phyloP scores from a whole-genome alignment of 2,888 invertebrate genomes.

The Apodemia hepburni region DNA sequence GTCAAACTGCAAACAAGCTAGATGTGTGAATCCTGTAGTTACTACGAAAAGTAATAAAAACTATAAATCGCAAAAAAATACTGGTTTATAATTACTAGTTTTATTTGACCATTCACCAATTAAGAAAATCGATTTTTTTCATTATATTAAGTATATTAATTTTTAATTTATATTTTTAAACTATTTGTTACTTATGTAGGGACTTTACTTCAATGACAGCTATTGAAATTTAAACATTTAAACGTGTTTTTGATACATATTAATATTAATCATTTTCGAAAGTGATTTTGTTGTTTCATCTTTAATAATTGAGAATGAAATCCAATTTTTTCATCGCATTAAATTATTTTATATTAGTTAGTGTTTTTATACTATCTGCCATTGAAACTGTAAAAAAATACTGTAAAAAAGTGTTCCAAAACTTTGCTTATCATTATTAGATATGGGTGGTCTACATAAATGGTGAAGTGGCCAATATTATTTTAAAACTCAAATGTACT shows the following conservation, averaged over 20 bases:
- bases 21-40: too few relatives aligned
- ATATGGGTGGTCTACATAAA: background rate
- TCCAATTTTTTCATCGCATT: too few relatives aligned
- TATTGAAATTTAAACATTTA: background rate
- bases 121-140: background rate
- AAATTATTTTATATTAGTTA: background rate
- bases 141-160: background rate
- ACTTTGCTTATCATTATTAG: background rate
- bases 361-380: background rate
- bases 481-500: background rate
- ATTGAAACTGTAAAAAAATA: background rate
- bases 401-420: background rate
- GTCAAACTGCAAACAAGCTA: too few relatives aligned
- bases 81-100: background rate
- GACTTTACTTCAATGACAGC: background rate
- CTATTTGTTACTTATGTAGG: background rate
- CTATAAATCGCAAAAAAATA: conserved; percentile 2
- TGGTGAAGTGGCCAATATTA: background rate
- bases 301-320: too few relatives aligned
- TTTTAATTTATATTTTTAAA: background rate
- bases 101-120: background rate
- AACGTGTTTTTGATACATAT: background rate
- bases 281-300: too few relatives aligned
- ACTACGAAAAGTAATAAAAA: background rate
- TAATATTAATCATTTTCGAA: background rate